Percentiles rank a stretch among this genome's conserved stretches.
These are phyloP conservation scores for cattle (Bos taurus) DNA, from an alignment of 2,113 vertebrate genomes.

Conservation along the genomic window ARS-UCD2.0 NC_037357.1:62159501-62160000, in stretches of 20 bases:
- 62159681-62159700: not conserved
- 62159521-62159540: not conserved
- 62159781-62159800: not conserved
- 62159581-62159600: not conserved
- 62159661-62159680: not conserved
- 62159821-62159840: not conserved
- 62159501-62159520: not conserved
- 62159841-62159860: constrained; percentile 1
- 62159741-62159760: not conserved
- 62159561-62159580: not conserved
- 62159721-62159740: not conserved
- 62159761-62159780: not conserved
- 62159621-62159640: not conserved
- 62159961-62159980: constrained; percentile 6
- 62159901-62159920: not conserved
- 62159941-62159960: constrained; percentile 21
- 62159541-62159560: not conserved
- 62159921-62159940: not conserved
- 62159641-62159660: not conserved
- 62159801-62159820: not conserved
- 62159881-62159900: not conserved
- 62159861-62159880: constrained; percentile 25
- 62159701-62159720: not conserved
- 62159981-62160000: constrained; percentile 39
- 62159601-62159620: not conserved